Percentiles rank a stretch among this genome's conserved stretches.
Evolutionary conservation across 2,888 invertebrate genomes (phyloP).

Genomic region (Aelia acuminata): DNA sequence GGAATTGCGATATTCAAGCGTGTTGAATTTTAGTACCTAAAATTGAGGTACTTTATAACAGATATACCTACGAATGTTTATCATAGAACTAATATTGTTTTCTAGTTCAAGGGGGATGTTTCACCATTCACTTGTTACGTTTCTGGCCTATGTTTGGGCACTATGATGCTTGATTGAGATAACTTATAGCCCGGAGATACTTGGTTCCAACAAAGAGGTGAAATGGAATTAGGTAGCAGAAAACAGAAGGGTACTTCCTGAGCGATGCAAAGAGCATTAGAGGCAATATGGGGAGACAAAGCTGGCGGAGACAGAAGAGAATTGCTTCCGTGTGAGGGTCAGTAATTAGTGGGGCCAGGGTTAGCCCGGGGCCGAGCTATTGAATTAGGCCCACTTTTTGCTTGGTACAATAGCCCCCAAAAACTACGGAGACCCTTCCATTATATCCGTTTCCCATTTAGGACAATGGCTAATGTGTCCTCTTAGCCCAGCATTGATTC

Average conservation of each 20-base stretch:
- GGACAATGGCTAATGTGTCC: constrained; percentile 39
- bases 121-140: neutral
- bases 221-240: neutral
- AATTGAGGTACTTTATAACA: too few species aligned
- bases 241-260: constrained; percentile 8
- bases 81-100: too few species aligned
- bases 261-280: neutral
- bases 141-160: neutral
- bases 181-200: neutral
- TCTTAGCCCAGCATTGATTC: neutral
- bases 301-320: constrained; percentile 16
- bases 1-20: too few species aligned
- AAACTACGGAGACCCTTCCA: constrained; percentile 13
- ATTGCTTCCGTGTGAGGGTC: constrained; percentile 21
- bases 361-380: neutral
- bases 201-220: neutral
- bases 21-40: too few species aligned
- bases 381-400: constrained; percentile 26
- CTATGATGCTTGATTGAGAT: neutral
- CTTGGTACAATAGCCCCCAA: neutral
- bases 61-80: too few species aligned
- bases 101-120: neutral
- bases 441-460: constrained; percentile 48
- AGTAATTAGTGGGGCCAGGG: neutral
- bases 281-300: constrained; percentile 7